These are phyloP conservation scores for Bombylius major DNA, from an alignment of 2,888 invertebrate species.

Conservation along the genomic window DNA sequence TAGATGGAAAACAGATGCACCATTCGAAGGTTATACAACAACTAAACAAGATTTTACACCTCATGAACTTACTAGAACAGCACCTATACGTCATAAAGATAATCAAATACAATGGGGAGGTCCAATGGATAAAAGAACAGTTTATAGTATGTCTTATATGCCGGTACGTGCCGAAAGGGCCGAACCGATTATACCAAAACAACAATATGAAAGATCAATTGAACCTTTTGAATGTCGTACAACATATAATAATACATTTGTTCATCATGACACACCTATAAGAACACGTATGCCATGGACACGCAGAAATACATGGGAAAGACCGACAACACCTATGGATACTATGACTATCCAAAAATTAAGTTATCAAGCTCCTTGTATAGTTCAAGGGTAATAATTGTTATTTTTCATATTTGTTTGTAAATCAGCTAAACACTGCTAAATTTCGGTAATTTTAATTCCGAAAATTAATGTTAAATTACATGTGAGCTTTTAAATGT, in stretches of 20 bases:
- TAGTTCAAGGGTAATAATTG: constrained; percentile 19
- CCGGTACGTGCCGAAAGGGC: constrained; percentile 15
- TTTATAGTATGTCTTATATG: constrained; percentile 31
- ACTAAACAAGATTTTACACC: constrained; percentile 60
- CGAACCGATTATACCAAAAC: constrained; percentile 7
- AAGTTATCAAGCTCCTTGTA: constrained; percentile 47
- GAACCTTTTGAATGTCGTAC: constrained; percentile 37
- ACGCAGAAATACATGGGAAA: constrained; percentile 22
- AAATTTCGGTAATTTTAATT: too few relatives aligned
- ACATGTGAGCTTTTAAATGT: too few relatives aligned
- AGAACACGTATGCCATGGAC: constrained; percentile 32
- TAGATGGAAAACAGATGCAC: constrained; percentile 34
- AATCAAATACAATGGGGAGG: constrained; percentile 24
- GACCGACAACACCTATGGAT: constrained; percentile 29
- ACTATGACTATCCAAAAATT: constrained; percentile 48
- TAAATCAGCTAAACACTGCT: too few relatives aligned
- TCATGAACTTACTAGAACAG: constrained; percentile 40
- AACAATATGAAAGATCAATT: neutral
- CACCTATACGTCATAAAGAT: constrained; percentile 20
- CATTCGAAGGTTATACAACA: constrained; percentile 58
- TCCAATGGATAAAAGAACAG: constrained; percentile 30
- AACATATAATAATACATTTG: constrained; percentile 44
- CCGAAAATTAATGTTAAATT: too few relatives aligned
- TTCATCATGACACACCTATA: constrained; percentile 35
- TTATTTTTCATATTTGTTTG: too few relatives aligned